A percentile compares a stretch with the other conserved stretches of the same genome.
Conservation (phyloP, 2,888 invertebrate genomes). For the Tachina lurida region DNA sequence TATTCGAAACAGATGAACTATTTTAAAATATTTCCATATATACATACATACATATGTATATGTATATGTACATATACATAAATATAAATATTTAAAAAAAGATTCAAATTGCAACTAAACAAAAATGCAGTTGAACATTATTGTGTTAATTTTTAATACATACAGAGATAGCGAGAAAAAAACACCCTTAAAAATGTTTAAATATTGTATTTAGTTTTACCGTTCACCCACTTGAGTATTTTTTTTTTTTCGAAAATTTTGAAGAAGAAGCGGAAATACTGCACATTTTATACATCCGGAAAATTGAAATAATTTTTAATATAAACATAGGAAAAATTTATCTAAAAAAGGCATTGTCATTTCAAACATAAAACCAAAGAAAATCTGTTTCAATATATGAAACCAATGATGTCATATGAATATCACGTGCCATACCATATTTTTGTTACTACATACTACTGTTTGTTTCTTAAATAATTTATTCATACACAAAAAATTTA, state of each 20-base stretch:
- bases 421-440: slow-evolving; percentile 49
- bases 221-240: slow-evolving; percentile 19
- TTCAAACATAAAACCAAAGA: slow-evolving; percentile 40
- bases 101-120: slow-evolving; percentile 17
- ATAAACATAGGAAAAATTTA: slow-evolving; percentile 18
- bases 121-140: background rate
- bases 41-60: too few species aligned
- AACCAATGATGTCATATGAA: slow-evolving; percentile 53
- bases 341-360: slow-evolving; percentile 52
- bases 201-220: slow-evolving; percentile 8
- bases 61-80: too few species aligned
- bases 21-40: background rate
- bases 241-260: slow-evolving; percentile 6
- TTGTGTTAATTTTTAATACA: background rate
- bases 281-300: slow-evolving; percentile 57
- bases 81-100: background rate
- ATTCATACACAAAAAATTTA: slow-evolving; percentile 4
- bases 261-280: slow-evolving; percentile 59
- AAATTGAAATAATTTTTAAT: slow-evolving; percentile 38
- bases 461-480: slow-evolving; percentile 29
- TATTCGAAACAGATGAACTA: background rate
- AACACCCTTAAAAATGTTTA: background rate
- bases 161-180: background rate
- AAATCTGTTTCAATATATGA: slow-evolving; percentile 14
- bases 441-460: slow-evolving; percentile 6